A percentile compares a stretch with the other conserved stretches of the same genome.
Conservation (phyloP, 2,888 invertebrate genomes). For the Tenthredo scrophulariae region DNA sequence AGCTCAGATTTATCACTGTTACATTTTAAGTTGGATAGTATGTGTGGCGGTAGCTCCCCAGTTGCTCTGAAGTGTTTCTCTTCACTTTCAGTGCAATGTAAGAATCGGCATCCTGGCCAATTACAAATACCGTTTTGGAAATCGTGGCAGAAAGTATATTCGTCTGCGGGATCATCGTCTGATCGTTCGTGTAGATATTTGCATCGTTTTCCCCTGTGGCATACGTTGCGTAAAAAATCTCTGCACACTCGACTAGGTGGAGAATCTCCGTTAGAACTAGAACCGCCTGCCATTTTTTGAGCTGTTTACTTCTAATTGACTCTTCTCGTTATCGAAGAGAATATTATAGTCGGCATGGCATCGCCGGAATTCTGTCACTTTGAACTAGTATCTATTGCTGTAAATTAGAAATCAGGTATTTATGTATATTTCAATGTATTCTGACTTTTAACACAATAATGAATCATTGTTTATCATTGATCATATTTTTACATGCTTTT, state of each 20-base stretch:
- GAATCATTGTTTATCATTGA: not conserved
- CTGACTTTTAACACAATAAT: not conserved
- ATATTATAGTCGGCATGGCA: conserved; percentile 41
- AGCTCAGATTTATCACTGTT: conserved; percentile 77
- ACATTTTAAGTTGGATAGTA: conserved; percentile 69
- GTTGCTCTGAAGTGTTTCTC: conserved; percentile 87
- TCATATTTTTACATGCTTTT: not conserved
- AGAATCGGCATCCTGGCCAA: conserved; percentile 87
- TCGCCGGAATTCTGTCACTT: not conserved
- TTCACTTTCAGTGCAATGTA: conserved; percentile 89
- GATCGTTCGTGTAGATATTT: conserved; percentile 80
- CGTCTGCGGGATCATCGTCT: conserved; percentile 74
- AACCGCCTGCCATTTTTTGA: conserved; percentile 66
- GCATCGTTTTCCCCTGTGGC: conserved; percentile 80
- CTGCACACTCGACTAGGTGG: conserved; percentile 78
- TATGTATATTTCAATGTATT: conserved; percentile 18
- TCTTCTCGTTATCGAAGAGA: not conserved
- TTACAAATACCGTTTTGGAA: conserved; percentile 88
- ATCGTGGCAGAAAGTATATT: conserved; percentile 82
- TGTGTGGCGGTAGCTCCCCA: conserved; percentile 85
- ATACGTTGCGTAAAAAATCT: conserved; percentile 82
- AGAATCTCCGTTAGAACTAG: conserved; percentile 64
- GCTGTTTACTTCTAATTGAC: not conserved
- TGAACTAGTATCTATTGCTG: conserved; percentile 12
- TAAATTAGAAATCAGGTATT: conserved; percentile 29